A percentile compares a stretch with the other conserved stretches of the same genome.
These are phyloP conservation scores for Calcarius lapponicus DNA, from an alignment of 2,797 vertebrate species.

Conservation along the genomic window DNA sequence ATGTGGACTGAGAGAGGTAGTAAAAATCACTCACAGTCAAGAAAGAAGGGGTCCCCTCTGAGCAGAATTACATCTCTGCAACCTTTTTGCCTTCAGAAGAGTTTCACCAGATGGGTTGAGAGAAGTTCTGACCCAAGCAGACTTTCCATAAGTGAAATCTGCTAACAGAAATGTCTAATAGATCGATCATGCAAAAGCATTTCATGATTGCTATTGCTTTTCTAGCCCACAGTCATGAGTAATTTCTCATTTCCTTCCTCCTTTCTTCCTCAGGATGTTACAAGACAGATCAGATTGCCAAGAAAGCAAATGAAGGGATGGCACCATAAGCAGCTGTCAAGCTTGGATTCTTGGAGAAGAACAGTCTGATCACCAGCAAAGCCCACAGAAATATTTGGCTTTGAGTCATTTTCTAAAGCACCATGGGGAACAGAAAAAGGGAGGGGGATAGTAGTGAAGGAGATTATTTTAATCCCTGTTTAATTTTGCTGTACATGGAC, in stretches of 20 bases:
- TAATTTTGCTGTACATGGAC: neutral
- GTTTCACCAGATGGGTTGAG: neutral
- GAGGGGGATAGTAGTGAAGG: neutral
- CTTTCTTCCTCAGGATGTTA: constrained; percentile 83
- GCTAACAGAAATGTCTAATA: neutral
- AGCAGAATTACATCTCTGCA: neutral
- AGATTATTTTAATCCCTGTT: constrained; percentile 66
- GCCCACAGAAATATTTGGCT: constrained; percentile 90
- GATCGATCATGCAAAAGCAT: neutral
- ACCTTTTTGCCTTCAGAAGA: neutral
- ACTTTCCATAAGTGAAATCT: neutral
- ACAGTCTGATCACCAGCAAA: constrained; percentile 90
- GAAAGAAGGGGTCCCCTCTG: neutral
- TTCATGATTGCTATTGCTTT: neutral
- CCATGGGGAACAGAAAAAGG: constrained; percentile 28
- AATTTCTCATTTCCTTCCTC: constrained; percentile 43
- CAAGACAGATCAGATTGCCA: constrained; percentile 91
- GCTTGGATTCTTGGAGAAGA: constrained; percentile 89
- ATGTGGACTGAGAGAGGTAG: neutral
- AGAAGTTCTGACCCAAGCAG: neutral
- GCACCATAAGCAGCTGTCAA: constrained; percentile 78
- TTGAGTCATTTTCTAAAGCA: constrained; percentile 80
- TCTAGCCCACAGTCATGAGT: constrained; percentile 45
- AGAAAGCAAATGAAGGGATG: constrained; percentile 87
- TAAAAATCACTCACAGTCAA: neutral